These are phyloP conservation scores for Halictus ligatus DNA, from an alignment of 2,888 invertebrate species.

Conservation along the genomic window DNA sequence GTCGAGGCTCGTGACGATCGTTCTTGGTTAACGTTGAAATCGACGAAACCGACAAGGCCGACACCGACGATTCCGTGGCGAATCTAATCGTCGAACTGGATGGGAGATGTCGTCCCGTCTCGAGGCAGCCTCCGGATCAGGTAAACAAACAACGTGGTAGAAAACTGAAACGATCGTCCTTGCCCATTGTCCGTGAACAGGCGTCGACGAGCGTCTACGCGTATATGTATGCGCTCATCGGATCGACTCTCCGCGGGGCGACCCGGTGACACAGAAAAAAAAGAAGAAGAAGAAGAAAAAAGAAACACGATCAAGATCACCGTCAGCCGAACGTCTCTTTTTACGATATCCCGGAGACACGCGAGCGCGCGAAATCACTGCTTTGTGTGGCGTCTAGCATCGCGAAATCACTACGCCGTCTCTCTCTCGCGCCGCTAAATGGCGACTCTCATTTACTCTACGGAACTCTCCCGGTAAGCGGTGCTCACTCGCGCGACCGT, in stretches of 20 bases:
- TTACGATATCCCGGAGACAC: conserved; percentile 30
- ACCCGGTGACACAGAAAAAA: conserved; percentile 65
- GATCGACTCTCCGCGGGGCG: conserved; percentile 32
- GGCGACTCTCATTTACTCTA: conserved; percentile 69
- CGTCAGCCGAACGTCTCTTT: conserved; percentile 21
- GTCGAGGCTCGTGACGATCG: not conserved
- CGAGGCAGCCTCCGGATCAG: conserved; percentile 31
- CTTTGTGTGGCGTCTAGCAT: not conserved
- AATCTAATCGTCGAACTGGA: conserved; percentile 1
- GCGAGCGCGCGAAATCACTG: conserved; percentile 13
- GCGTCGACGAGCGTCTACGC: not conserved
- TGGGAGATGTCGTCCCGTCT: not conserved
- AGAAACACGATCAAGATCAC: conserved; percentile 59
- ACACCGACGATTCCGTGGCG: not conserved
- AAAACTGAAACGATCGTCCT: conserved; percentile 59
- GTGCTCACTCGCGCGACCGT: conserved; percentile 63
- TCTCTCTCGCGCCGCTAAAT: conserved; percentile 66
- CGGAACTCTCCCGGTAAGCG: conserved; percentile 68
- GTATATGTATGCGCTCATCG: not conserved
- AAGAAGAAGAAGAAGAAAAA: not conserved
- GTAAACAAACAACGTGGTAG: conserved; percentile 54
- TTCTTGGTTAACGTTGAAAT: not conserved
- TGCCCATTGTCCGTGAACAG: conserved; percentile 62
- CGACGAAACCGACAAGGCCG: not conserved
- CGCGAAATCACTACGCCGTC: conserved; percentile 13